Base-by-base conservation (phyloP, 1,140 invertebrate genomes). In the Anoplolepis gracilipes region DNA sequence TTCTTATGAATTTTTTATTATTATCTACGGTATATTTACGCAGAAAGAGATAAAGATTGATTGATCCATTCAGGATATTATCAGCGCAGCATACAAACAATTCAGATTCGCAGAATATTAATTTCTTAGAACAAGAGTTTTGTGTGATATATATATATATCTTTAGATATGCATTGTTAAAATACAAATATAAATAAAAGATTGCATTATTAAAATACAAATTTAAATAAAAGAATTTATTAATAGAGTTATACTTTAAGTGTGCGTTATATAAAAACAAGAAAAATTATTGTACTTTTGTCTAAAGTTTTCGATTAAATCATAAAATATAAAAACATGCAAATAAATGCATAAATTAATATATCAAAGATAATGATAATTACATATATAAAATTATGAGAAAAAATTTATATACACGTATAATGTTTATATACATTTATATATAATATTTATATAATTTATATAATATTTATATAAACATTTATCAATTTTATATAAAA, bases 1-100 rank as follows among this genome's bases (percentile, higher is more conserved):
- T 49, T 49, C 4, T 49, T 49, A 49, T 19, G 19, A 49, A 49
- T 42, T 57, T 69, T 39, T 25, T 53, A 42, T 46, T 39, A 69
- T 79, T 67, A 79, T 81, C 64, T 69, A 79, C 13, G 0, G 19
- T 69, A 79, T 70, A 69, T 81, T 70, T 81, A 13, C 11, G 49
- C 16, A 28, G 13, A 36, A 2, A 2, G 4, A 69, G 62, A 81
- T 70, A 81, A 79, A 78, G 39, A 55, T 16, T n/a, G 30, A 81
- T 70, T 70, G 16, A 55, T 70, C 11, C 33, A 70, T 57, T 55
- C n/a, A 42, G 49, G 11, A 33, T 57, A 72, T 81, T 13, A 67
- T 70, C 25, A 11, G 1, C 22, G 16, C 25, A 57, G 5, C 19
- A 33, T 25, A 10, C 22, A 19, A 30, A 11, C 57, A 49, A 70